Percentiles rank a stretch among this genome's conserved stretches.
Conservation (phyloP, 2,888 invertebrate genomes). For the Rhagonycha lutea region DNA sequence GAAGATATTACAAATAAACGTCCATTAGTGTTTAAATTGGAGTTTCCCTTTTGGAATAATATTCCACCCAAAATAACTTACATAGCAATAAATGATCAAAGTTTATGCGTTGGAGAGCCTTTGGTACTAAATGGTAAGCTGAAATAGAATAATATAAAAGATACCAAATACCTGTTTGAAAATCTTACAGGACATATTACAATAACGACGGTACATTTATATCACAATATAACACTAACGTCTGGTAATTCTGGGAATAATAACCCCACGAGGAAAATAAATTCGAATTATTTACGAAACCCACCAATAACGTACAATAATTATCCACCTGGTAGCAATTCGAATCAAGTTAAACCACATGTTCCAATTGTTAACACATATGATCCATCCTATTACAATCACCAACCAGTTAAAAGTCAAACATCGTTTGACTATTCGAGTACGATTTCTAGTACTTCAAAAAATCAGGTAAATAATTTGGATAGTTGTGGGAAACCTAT, state of each 20-base stretch:
- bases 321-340: too few relatives aligned
- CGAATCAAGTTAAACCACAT: too few relatives aligned
- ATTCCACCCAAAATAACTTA: neutral
- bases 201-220: neutral
- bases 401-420: too few relatives aligned
- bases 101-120: neutral
- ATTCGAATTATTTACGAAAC: too few relatives aligned
- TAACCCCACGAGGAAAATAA: too few relatives aligned
- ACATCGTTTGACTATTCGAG: too few relatives aligned
- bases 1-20: neutral
- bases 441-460: too few relatives aligned
- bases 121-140: neutral
- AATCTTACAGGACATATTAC: neutral
- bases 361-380: too few relatives aligned
- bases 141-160: neutral
- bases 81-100: neutral
- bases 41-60: neutral
- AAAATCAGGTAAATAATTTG: too few relatives aligned
- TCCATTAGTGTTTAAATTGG: neutral
- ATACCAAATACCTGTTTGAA: neutral
- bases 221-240: neutral
- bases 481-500: conserved; percentile 45
- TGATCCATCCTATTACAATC: too few relatives aligned
- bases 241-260: neutral
- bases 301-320: too few relatives aligned